A percentile compares a stretch with the other conserved stretches of the same genome.
phyloP scores from a whole-genome alignment of 2,888 invertebrate genomes.

The Isoperla grammatica region DNA sequence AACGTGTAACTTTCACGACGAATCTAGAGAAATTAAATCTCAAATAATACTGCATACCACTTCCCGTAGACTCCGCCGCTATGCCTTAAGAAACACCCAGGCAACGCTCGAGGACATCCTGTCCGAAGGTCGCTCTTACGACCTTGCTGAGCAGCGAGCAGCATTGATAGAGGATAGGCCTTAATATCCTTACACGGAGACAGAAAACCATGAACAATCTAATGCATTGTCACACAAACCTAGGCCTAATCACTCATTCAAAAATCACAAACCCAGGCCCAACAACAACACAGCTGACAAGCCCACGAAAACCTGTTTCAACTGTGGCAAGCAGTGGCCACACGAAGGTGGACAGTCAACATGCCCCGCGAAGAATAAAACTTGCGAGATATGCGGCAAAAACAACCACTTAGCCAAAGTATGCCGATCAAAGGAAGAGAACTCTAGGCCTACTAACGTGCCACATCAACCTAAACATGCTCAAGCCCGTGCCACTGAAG shows the following conservation, averaged over 20 bases:
- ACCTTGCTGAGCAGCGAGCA: neutral
- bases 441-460: too few species aligned
- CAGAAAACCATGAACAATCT: too few species aligned
- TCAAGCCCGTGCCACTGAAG: too few species aligned
- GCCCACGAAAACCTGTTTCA: neutral
- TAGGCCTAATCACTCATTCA: neutral
- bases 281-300: neutral
- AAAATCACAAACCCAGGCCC: neutral
- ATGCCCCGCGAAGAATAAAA: neutral
- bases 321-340: constrained; percentile 1
- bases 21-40: neutral
- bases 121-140: neutral
- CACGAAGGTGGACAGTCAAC: neutral
- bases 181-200: neutral
- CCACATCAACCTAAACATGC: too few species aligned
- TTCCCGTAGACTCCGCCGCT: neutral
- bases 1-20: neutral
- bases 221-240: too few species aligned
- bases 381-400: neutral
- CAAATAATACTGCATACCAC: neutral
- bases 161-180: neutral
- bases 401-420: neutral
- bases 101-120: neutral
- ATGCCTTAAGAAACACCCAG: neutral
- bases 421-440: neutral